Percentiles rank a stretch among this genome's conserved stretches.
Evolutionary conservation across 2,888 invertebrate genomes (phyloP).

Genomic region (Euzetes globulus): DNA sequence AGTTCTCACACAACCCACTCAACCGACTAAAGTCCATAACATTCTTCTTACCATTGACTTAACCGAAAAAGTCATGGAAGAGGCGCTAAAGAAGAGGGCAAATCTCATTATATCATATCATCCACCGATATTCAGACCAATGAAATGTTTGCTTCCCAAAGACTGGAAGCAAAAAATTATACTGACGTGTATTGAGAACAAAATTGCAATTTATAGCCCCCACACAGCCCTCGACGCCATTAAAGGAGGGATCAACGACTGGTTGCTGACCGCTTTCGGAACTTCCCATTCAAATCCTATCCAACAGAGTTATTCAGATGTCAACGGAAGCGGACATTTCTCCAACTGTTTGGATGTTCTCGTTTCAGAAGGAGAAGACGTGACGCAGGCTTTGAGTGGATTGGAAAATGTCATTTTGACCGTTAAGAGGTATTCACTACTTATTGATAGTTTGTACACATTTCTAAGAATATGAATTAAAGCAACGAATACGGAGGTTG

Average conservation of each 20-base stretch:
- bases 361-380: slow-evolving; percentile 37
- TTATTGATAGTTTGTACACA: not conserved
- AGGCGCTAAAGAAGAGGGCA: slow-evolving; percentile 61
- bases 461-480: not conserved
- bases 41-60: slow-evolving; percentile 85
- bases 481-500: slow-evolving; percentile 31
- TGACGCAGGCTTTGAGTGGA: slow-evolving; percentile 17
- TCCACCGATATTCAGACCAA: slow-evolving; percentile 81
- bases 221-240: slow-evolving; percentile 85
- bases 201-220: slow-evolving; percentile 83
- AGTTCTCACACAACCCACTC: slow-evolving; percentile 69
- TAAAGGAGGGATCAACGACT: slow-evolving; percentile 79
- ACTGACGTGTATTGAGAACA: slow-evolving; percentile 67
- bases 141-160: slow-evolving; percentile 64
- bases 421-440: slow-evolving; percentile 9
- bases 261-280: slow-evolving; percentile 68
- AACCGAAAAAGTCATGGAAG: slow-evolving; percentile 74
- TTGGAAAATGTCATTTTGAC: slow-evolving; percentile 35
- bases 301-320: slow-evolving; percentile 22
- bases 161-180: slow-evolving; percentile 71
- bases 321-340: slow-evolving; percentile 26
- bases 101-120: slow-evolving; percentile 87
- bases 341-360: slow-evolving; percentile 34
- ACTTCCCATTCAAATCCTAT: slow-evolving; percentile 43
- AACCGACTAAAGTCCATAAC: slow-evolving; percentile 50